Percentiles rank a stretch among this genome's conserved stretches.
These are phyloP conservation scores for Steinernema carpocapsae DNA, from an alignment of 2,888 invertebrate species.

Conservation along the genomic window DNA sequence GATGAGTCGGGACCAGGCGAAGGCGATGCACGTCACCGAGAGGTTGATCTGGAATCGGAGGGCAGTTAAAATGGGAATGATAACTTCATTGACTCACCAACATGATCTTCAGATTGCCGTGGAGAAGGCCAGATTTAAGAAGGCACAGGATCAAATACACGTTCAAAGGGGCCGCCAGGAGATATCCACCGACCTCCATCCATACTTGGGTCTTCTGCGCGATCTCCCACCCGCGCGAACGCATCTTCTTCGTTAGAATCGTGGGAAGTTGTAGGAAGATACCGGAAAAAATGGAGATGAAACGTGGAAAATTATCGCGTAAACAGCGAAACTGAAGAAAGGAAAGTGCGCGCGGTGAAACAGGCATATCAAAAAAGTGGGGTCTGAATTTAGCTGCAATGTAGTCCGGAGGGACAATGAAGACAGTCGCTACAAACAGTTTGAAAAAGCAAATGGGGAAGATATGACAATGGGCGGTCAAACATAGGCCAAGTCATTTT, in stretches of 20 bases:
- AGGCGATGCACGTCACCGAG: slow-evolving; percentile 15
- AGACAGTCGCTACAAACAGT: too few species aligned
- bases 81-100: not conserved
- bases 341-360: too few species aligned
- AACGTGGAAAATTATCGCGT: not conserved
- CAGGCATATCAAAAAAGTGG: too few species aligned
- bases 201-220: not conserved
- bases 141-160: slow-evolving; percentile 11
- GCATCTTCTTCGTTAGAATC: too few species aligned
- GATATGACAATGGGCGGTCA: too few species aligned
- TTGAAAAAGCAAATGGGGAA: too few species aligned
- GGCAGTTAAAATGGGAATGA: not conserved
- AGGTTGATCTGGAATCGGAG: slow-evolving; percentile 10
- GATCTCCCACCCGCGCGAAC: not conserved
- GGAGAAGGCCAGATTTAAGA: slow-evolving; percentile 14
- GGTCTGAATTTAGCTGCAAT: too few species aligned
- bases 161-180: slow-evolving; percentile 4
- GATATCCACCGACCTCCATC: slow-evolving; percentile 7
- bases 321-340: too few species aligned
- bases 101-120: slow-evolving; percentile 26
- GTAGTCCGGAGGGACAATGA: too few species aligned
- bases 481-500: too few species aligned
- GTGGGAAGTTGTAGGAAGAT: not conserved
- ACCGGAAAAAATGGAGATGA: not conserved
- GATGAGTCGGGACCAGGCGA: slow-evolving; percentile 16